Conservation (phyloP, 2,888 invertebrate species). For the Notodonta ziczac region DNA sequence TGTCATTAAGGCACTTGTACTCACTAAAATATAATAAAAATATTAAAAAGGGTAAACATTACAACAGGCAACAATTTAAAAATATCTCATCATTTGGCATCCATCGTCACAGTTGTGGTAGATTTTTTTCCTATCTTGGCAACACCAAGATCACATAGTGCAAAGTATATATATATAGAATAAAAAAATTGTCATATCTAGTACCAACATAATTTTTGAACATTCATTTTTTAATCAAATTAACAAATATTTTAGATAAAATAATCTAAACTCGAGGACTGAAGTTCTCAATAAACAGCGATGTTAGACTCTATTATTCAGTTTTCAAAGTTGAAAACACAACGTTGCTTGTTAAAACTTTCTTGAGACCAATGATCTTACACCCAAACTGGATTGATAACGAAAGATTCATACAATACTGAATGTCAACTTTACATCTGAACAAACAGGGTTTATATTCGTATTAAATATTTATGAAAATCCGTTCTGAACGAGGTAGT, state of each 20-base stretch:
- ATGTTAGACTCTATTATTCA: neutral
- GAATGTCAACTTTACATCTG: too few relatives aligned
- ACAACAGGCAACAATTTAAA: constrained; percentile 59
- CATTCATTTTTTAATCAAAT: constrained; percentile 10
- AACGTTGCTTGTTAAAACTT: neutral
- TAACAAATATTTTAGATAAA: neutral
- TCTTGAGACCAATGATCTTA: too few relatives aligned
- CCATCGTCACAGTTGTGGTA: constrained; percentile 51
- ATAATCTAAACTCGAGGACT: neutral
- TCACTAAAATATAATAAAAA: constrained; percentile 41
- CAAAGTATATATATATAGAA: constrained; percentile 30
- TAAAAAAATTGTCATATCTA: constrained; percentile 19
- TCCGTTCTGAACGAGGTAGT: too few relatives aligned
- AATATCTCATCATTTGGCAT: constrained; percentile 68
- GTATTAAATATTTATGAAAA: too few relatives aligned
- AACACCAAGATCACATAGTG: constrained; percentile 59
- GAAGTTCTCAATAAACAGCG: too few relatives aligned
- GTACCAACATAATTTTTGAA: neutral
- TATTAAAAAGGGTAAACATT: constrained; percentile 39
- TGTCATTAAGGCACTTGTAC: constrained; percentile 49
- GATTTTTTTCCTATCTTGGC: constrained; percentile 49
- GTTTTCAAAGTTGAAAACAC: neutral
- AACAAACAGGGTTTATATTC: too few relatives aligned
- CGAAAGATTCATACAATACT: too few relatives aligned
- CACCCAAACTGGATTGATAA: too few relatives aligned